phyloP scores from a whole-genome alignment of 2,888 invertebrate species.

The Trachelus troglodyta region DNA sequence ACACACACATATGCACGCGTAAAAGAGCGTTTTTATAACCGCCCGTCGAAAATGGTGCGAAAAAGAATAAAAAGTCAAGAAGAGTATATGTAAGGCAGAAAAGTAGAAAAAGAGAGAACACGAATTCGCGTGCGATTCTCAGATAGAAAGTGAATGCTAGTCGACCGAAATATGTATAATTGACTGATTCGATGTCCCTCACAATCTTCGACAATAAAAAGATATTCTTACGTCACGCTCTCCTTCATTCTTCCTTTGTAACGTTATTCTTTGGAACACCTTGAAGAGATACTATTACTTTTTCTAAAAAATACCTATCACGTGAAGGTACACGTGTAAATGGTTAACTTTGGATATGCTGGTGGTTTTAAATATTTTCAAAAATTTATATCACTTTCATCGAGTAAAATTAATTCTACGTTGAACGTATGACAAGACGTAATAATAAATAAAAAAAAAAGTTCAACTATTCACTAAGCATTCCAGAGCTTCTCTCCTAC shows the following conservation, averaged over 20 bases:
- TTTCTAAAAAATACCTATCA: neutral
- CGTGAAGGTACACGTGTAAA: neutral
- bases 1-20: too few relatives aligned
- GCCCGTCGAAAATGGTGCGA: neutral
- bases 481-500: neutral
- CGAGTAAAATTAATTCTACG: neutral
- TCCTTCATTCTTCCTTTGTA: neutral
- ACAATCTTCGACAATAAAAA: neutral
- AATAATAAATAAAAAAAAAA: neutral
- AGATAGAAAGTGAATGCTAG: neutral
- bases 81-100: neutral
- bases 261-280: neutral
- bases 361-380: neutral
- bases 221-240: neutral
- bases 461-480: neutral
- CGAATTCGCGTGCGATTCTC: neutral
- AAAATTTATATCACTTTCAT: neutral
- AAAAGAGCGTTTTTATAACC: neutral
- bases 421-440: neutral
- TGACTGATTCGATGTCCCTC: neutral
- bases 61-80: neutral
- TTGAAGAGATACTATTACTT: neutral
- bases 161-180: neutral
- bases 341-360: neutral
- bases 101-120: neutral